Evolutionary conservation across 2,888 invertebrate species (phyloP), one percentile per base, ranked within the genome.

Genomic region (Meteorus colon): DNA sequence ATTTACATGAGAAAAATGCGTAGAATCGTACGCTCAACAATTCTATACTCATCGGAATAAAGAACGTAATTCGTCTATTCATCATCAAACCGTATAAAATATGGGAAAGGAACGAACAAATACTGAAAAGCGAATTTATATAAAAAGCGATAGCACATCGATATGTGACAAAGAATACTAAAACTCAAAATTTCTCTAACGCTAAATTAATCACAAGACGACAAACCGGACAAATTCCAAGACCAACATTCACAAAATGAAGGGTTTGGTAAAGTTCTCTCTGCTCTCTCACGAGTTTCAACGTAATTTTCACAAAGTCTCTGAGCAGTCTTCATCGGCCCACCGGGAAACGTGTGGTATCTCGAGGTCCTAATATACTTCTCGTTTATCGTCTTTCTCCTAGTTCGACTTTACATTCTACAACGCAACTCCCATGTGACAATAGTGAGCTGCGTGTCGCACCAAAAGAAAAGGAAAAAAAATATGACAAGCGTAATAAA

Each of bases 351-450:
- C 31, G 45, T 45, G 16, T 74, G 73, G 76, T 79, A 77, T 80
- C 78, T 62, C 55, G 78, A 74, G 78, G 77, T 77, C 79, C 79
- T 79, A 79, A 81, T 81, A 79, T 77, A 81, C 78, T 76, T 80
- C 75, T 60, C 70, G 69, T 75, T 65, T 51, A 51, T 69, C 69
- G 63, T 55, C 67, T 55, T 69, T 75, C 62, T 37, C 51, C 24
- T 19, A 65, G 37, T 63, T 63, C 29, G 27, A 48, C 29, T 37
- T 34, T 41, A 51, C 19, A 51, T 34, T 19, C 69, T 69, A 4
- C 19, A 55, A 24, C n/a, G 37, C 19, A 45, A 27, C 19, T 69
- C 69, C 59, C 69, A 69, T n/a, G 69, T 55, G 69, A 48, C 48
- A 14, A n/a, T 55, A 55, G n/a, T 4, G 12, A 45, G 1, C 12